phyloP scores from a whole-genome alignment of 2,797 vertebrate species.

The Macropodus opercularis region DNA sequence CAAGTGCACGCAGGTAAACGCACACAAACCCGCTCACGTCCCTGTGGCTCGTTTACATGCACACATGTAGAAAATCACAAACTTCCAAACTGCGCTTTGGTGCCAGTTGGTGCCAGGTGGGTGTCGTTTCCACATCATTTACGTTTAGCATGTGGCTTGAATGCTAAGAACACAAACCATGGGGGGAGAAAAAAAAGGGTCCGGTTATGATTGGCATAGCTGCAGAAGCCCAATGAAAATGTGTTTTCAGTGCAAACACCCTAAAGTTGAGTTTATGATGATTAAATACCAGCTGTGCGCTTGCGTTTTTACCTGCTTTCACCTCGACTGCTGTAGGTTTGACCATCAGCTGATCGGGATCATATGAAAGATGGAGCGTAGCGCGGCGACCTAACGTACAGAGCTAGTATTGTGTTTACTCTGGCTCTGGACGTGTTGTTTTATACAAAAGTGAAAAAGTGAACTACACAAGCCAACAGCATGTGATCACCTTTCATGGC shows the following conservation, averaged over 20 bases:
- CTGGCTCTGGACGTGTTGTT: no score
- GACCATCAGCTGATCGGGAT: no score
- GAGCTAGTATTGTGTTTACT: no score
- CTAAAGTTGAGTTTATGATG: slow-evolving; percentile 1
- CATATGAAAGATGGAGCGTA: no score
- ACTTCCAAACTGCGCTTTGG: no score
- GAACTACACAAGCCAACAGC: background rate
- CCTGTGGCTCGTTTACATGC: no score
- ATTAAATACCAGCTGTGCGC: background rate
- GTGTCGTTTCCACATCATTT: slow-evolving; percentile 33
- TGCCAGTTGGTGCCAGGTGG: slow-evolving; percentile 1
- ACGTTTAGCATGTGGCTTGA: slow-evolving; percentile 18
- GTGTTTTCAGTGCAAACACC: background rate
- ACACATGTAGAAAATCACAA: no score
- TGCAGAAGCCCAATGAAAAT: slow-evolving; percentile 8
- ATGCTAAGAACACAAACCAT: slow-evolving; percentile 19
- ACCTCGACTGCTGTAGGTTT: no score
- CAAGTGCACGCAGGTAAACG: background rate
- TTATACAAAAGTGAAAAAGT: no score
- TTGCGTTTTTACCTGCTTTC: no score
- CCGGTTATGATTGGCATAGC: background rate
- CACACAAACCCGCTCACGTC: no score
- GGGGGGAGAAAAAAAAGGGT: background rate
- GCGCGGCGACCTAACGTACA: no score
- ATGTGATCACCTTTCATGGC: background rate